Conservation (phyloP, 2,888 invertebrate genomes). For the Pomacea canaliculata region DNA sequence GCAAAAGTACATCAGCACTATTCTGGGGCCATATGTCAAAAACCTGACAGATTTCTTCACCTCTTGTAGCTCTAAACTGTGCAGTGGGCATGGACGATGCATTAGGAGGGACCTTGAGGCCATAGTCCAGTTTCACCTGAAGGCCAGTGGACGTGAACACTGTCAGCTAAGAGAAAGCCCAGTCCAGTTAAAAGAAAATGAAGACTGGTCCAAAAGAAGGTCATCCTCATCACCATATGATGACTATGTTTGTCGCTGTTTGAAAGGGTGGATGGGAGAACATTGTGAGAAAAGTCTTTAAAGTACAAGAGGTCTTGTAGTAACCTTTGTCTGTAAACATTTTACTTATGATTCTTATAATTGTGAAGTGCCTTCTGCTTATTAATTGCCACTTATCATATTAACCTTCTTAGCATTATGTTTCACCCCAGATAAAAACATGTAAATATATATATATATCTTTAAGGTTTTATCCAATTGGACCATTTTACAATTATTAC, state of each 20-base stretch:
- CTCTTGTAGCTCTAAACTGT: slow-evolving; percentile 34
- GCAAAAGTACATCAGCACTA: slow-evolving; percentile 41
- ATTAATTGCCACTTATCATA: too few species aligned
- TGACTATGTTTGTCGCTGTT: slow-evolving; percentile 40
- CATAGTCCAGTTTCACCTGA: slow-evolving; percentile 27
- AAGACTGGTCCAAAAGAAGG: background rate
- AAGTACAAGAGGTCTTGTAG: too few species aligned
- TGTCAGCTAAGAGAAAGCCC: slow-evolving; percentile 21
- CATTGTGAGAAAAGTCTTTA: slow-evolving; percentile 29
- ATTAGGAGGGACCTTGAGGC: slow-evolving; percentile 36
- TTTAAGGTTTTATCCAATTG: too few species aligned
- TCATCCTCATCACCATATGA: slow-evolving; percentile 10
- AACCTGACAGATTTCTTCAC: slow-evolving; percentile 37
- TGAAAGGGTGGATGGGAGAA: slow-evolving; percentile 37
- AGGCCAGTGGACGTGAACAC: slow-evolving; percentile 1
- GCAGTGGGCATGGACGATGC: slow-evolving; percentile 46
- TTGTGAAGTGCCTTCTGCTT: too few species aligned
- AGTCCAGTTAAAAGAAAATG: background rate
- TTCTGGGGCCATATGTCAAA: slow-evolving; percentile 51
- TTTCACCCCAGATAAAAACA: too few species aligned
- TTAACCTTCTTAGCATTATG: too few species aligned
- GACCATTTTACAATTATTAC: too few species aligned
- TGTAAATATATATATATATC: too few species aligned
- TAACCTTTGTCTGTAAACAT: too few species aligned
- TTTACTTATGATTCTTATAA: too few species aligned